A percentile compares a stretch with the other conserved stretches of the same genome.
Conservation (phyloP, 2,113 vertebrate species). For the Microtus oregoni region DNA sequence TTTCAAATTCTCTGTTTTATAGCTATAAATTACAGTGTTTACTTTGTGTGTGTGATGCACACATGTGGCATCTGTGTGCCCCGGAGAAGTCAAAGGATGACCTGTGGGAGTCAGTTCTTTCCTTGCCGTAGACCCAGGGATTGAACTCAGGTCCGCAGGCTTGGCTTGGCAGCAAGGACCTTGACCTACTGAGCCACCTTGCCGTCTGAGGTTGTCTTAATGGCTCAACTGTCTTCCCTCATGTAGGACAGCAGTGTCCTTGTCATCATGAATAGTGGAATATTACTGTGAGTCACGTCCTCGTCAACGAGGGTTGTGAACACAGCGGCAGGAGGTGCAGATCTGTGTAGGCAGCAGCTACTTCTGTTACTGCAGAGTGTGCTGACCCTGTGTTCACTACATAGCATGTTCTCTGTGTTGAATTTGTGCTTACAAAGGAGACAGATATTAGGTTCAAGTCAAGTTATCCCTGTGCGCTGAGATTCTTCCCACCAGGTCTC, state of each 20-base stretch:
- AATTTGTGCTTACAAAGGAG: neutral
- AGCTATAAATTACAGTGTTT: neutral
- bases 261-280: conserved; percentile 61
- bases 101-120: neutral
- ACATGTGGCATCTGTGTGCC: neutral
- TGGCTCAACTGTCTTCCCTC: conserved; percentile 48
- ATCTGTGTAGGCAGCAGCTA: neutral
- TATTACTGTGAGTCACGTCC: conserved; percentile 53
- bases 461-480: conserved; percentile 9
- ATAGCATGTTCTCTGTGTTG: conserved; percentile 2
- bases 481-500: neutral
- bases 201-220: neutral
- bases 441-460: conserved; percentile 3
- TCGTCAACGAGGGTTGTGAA: conserved; percentile 37
- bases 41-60: neutral
- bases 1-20: conserved; percentile 46
- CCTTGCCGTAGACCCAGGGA: neutral
- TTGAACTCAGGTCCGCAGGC: neutral
- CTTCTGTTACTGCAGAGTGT: conserved; percentile 20
- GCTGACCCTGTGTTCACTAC: neutral
- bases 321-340: conserved; percentile 21
- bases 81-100: neutral
- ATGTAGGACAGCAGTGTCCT: conserved; percentile 49
- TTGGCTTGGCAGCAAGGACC: neutral
- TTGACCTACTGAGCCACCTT: neutral